These are phyloP conservation scores for Paraescarpia echinospica DNA, from an alignment of 1,140 invertebrate genomes.

Conservation along the genomic window DNA sequence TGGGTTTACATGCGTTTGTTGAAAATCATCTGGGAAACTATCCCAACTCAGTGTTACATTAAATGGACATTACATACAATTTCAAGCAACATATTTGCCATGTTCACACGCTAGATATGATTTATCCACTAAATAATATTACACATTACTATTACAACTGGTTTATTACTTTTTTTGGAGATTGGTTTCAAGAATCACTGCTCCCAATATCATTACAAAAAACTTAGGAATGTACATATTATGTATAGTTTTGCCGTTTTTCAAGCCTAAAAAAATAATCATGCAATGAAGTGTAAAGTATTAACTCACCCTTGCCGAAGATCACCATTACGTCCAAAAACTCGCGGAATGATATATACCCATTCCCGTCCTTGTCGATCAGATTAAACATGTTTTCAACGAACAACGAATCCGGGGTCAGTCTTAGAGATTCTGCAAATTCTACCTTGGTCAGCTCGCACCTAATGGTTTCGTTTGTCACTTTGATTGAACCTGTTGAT, in stretches of 20 bases:
- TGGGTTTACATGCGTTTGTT: too few relatives aligned
- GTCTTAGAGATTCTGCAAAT: slow-evolving; percentile 79
- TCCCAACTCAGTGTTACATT: too few relatives aligned
- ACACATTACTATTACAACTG: too few relatives aligned
- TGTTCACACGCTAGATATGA: background rate
- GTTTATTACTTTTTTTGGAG: too few relatives aligned
- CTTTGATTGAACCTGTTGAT: background rate
- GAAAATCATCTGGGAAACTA: too few relatives aligned
- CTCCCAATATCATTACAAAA: too few relatives aligned
- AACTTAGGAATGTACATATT: too few relatives aligned
- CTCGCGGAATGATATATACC: slow-evolving; percentile 95
- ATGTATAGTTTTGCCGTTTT: too few relatives aligned
- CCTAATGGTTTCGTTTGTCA: background rate
- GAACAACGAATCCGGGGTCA: slow-evolving; percentile 94
- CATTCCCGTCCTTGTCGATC: slow-evolving; percentile 94
- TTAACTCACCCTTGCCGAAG: slow-evolving; percentile 63
- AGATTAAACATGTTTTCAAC: slow-evolving; percentile 99
- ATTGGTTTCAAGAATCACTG: too few relatives aligned
- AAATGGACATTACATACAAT: too few relatives aligned
- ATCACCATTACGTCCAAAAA: slow-evolving; percentile 94
- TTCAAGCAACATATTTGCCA: background rate
- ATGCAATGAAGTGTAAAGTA: background rate
- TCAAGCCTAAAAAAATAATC: background rate
- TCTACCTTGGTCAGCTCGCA: slow-evolving; percentile 25
- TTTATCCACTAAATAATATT: too few relatives aligned